These are phyloP conservation scores for Sphecodes monilicornis DNA, from an alignment of 2,888 invertebrate species.

Conservation along the genomic window DNA sequence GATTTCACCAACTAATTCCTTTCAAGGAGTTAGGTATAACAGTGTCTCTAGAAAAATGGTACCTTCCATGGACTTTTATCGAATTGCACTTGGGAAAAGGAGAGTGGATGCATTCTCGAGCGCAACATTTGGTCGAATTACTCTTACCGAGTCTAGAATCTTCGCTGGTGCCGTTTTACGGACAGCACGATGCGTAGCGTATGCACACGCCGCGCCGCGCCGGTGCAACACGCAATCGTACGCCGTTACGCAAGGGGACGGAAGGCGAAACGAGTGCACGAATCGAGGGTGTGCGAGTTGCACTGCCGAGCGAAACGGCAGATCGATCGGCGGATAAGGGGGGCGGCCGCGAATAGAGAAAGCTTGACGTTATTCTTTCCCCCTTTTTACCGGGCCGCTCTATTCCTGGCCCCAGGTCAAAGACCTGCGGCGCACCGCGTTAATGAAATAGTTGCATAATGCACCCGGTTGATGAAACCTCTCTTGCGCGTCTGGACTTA, in stretches of 20 bases:
- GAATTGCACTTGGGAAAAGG: no score
- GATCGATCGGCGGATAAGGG: constrained; percentile 65
- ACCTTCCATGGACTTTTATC: no score
- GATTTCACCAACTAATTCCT: no score
- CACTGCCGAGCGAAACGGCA: constrained; percentile 62
- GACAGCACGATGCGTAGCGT: constrained; percentile 19
- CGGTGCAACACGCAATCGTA: constrained; percentile 50
- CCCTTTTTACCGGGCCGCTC: background rate
- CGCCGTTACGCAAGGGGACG: constrained; percentile 64
- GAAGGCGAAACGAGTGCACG: constrained; percentile 68
- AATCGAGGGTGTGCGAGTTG: constrained; percentile 59
- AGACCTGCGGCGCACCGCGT: constrained; percentile 34
- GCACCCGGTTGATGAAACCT: constrained; percentile 29
- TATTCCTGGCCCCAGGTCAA: constrained; percentile 41
- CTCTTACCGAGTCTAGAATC: background rate
- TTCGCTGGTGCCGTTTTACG: constrained; percentile 39
- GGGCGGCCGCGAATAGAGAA: constrained; percentile 52
- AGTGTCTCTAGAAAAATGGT: no score
- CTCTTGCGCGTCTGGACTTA: constrained; percentile 21
- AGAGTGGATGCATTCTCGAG: background rate
- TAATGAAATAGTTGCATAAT: constrained; percentile 61
- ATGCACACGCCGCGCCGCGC: constrained; percentile 11
- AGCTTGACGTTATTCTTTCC: constrained; percentile 39
- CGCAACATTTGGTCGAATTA: background rate
- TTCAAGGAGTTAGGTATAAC: no score